Conservation (phyloP, 1,140 invertebrate species). For the Epicauta chinensis region DNA sequence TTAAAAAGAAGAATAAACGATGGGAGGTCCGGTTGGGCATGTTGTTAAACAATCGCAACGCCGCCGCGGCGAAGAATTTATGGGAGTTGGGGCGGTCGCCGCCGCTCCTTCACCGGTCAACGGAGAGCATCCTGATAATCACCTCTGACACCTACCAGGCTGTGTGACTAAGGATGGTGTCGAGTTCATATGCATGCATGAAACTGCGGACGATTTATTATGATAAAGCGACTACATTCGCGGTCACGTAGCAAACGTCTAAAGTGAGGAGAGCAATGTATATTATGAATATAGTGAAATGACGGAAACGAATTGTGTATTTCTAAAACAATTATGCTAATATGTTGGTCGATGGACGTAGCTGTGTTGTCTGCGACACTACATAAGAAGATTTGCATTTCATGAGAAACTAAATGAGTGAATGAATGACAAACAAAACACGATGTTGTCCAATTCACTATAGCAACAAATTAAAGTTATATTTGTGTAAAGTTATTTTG, state of each 20-base stretch:
- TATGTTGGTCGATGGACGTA: neutral
- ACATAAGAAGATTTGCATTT: too few relatives aligned
- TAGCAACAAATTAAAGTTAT: too few relatives aligned
- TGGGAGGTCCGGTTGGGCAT: conserved; percentile 30
- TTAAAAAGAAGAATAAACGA: neutral
- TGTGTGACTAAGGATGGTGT: conserved; percentile 18
- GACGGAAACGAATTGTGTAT: conserved; percentile 18
- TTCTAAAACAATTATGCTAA: conserved; percentile 3
- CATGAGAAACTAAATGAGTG: too few relatives aligned
- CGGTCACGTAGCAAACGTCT: conserved; percentile 24
- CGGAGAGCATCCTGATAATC: conserved; percentile 18
- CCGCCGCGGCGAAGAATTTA: conserved; percentile 14
- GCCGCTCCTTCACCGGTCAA: conserved; percentile 3
- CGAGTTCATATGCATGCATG: conserved; percentile 21
- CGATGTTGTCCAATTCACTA: too few relatives aligned
- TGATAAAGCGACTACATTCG: conserved; percentile 28
- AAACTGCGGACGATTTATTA: conserved; percentile 25
- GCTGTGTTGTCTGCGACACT: neutral
- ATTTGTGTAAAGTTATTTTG: too few relatives aligned
- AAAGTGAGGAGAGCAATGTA: conserved; percentile 18
- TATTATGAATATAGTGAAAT: conserved; percentile 20
- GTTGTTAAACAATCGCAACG: conserved; percentile 28
- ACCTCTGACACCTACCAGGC: conserved; percentile 20
- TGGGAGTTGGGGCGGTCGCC: conserved; percentile 1
- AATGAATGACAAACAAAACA: too few relatives aligned